phyloP scores from a whole-genome alignment of 2,888 invertebrate species.

The Drosophila niveifrons region DNA sequence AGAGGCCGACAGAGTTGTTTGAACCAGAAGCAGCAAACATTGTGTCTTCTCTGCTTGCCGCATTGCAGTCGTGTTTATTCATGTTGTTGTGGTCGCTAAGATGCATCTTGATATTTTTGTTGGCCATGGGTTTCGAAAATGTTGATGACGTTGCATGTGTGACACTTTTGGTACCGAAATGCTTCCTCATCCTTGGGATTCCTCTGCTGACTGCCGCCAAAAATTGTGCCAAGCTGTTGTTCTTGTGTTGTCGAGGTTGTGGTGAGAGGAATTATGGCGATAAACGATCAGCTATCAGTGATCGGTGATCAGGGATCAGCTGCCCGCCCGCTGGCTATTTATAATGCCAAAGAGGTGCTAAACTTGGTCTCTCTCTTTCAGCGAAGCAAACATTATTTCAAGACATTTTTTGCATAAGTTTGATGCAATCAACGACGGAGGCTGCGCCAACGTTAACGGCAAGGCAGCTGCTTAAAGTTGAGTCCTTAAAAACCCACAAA shows the following conservation, averaged over 20 bases:
- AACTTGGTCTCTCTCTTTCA: constrained; percentile 23
- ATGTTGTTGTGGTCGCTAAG: constrained; percentile 50
- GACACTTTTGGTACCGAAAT: constrained; percentile 70
- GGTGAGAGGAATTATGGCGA: constrained; percentile 58
- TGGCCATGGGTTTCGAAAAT: constrained; percentile 69
- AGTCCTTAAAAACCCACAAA: constrained; percentile 76
- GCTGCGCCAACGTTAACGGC: neutral
- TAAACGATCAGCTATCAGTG: constrained; percentile 62
- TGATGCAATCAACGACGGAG: constrained; percentile 6
- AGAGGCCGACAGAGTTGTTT: constrained; percentile 40
- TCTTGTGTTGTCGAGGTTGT: constrained; percentile 22
- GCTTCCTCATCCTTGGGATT: constrained; percentile 78
- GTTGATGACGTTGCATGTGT: constrained; percentile 73
- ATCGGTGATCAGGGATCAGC: constrained; percentile 21
- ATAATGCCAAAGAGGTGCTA: constrained; percentile 48
- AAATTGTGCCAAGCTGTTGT: constrained; percentile 51
- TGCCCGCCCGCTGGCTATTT: constrained; percentile 57
- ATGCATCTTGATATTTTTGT: constrained; percentile 58
- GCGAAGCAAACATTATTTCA: constrained; percentile 16
- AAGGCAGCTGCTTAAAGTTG: constrained; percentile 37
- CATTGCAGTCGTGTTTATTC: constrained; percentile 36
- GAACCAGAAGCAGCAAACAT: constrained; percentile 17
- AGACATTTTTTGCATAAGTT: constrained; percentile 58
- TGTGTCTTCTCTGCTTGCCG: constrained; percentile 3
- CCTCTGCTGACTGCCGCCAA: constrained; percentile 41